Base-by-base conservation (phyloP, 1,140 invertebrate genomes). In the Musca vetustissima region DNA sequence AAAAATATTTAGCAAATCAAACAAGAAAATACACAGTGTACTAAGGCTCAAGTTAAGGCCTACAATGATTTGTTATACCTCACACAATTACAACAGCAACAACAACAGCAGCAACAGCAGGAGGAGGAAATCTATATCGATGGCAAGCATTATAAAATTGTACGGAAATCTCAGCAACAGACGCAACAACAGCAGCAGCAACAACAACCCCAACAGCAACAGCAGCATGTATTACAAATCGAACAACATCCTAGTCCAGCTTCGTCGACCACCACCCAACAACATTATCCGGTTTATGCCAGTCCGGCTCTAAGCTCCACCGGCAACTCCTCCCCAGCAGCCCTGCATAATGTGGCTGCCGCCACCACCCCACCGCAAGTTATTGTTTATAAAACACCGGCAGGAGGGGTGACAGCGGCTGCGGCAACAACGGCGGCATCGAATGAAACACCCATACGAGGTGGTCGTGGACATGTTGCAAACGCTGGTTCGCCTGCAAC, bases 11-110 rank as follows among this genome's bases (percentile, higher is more conserved):
- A 79, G 78, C 76, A 78, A 76, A 80, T 80, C 71, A 80, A 80
- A 72, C 78, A 80, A 76, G 78, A 80, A 78, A 80, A 76, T 67
- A 66, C 67, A 50, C 74, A 74, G 55, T 72, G 74, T 70, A 71
- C 75, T 55, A 76, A 76, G 68, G 73, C 75, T 69, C 78, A 79
- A 74, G 71, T 79, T 47, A 78, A 80, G 75, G 75, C 72, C 64
- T 80, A 81, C 73, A 80, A 79, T 76, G 79, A 80, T 66, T 66
- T 80, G 69, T 74, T 80, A 66, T 79, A 80, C 72, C 73, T 79
- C 71, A 80, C 76, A 57, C 75, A 80, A 73, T 73, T 78, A 74
- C 76, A 78, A 52, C 74, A 75, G 73, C 76, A 78, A 22, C 72
- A 76, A 52, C 71, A 71, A 47, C 66, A 15, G 59, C 65, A 70